Percentiles rank a stretch among this genome's conserved stretches.
Conservation (phyloP, 2,113 vertebrate species). For the Clinocottus analis region DNA sequence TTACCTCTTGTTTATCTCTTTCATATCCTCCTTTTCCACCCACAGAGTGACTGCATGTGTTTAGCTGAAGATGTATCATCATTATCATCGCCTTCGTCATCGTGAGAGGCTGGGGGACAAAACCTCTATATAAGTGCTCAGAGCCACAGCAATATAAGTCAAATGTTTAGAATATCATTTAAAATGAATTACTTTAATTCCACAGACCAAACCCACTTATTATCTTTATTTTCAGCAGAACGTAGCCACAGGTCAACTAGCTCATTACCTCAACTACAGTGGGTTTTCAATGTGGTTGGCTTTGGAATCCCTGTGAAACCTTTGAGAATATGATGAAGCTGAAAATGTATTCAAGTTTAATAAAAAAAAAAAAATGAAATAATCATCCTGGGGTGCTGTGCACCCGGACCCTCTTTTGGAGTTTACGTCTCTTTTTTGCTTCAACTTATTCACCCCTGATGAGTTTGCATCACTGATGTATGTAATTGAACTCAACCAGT, state of each 20-base stretch:
- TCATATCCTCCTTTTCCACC: conserved; percentile 51
- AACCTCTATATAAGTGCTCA: conserved; percentile 8
- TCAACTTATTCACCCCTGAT: no score
- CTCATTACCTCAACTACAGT: conserved; percentile 4
- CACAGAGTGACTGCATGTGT: conserved; percentile 35
- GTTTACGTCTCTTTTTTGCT: no score
- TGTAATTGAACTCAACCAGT: not conserved
- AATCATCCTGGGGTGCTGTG: no score
- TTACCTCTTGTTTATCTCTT: conserved; percentile 52
- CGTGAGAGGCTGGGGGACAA: not conserved
- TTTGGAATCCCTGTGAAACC: not conserved
- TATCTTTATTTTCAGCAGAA: conserved; percentile 1
- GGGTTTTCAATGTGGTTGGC: not conserved
- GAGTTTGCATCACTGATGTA: no score
- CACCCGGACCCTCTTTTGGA: no score
- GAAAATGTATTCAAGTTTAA: no score
- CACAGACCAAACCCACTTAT: not conserved
- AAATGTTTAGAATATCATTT: conserved; percentile 21
- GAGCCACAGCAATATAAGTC: conserved; percentile 37
- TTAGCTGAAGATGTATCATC: conserved; percentile 34
- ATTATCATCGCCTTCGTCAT: not conserved
- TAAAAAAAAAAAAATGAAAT: no score
- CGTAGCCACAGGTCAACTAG: not conserved
- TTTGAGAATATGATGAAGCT: not conserved
- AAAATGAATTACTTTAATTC: conserved; percentile 14